Base-by-base conservation (phyloP, 1,140 invertebrate species). In the Aphidius gifuensis region DNA sequence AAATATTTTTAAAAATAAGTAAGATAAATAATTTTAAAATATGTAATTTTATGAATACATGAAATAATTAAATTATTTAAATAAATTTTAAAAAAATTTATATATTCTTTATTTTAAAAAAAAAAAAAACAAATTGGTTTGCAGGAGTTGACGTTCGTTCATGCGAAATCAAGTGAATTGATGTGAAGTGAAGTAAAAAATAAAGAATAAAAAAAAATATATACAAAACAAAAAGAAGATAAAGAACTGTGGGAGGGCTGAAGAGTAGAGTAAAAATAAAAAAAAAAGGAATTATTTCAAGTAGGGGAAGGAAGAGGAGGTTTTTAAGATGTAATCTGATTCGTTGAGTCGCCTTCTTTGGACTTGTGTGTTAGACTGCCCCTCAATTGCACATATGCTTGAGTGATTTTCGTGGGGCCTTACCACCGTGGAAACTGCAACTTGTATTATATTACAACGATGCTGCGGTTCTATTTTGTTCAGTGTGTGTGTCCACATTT, bases 381-480 rank as follows among this genome's bases (percentile, higher is more conserved):
- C 58, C 48, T 32, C 55, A 55, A 55, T 62, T 49, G 54, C 50
- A 62, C 76, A 74, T 76, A 77, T 79, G 76, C 75, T 72, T 78
- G 76, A 77, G 73, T 72, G 78, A 62, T 23, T 45, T 42, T 48
- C 11, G 16, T 50, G 38, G 40, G 42, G 58, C 45, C 49, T 42
- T 50, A 61, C 57, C 57, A 55, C 62, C 57, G 57, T 21, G 55
- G 55, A 42, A 55, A 75, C 74, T 76, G 76, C 75, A 77, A 74
- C 77, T 76, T 78, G 77, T 75, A 80, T 80, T 80, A 78, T 75
- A 70, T 80, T 80, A 77, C 78, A 32, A 80, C 73, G 73, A 78
- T 72, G 68, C 70, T 79, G 78, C 69, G 77, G 78, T 80, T 79
- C 71, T 78, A 73, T 71, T 78, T 71, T 70, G 68, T 66, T 64